These are phyloP conservation scores for Lasius platythorax DNA, from an alignment of 2,888 invertebrate species.

Conservation along the genomic window DNA sequence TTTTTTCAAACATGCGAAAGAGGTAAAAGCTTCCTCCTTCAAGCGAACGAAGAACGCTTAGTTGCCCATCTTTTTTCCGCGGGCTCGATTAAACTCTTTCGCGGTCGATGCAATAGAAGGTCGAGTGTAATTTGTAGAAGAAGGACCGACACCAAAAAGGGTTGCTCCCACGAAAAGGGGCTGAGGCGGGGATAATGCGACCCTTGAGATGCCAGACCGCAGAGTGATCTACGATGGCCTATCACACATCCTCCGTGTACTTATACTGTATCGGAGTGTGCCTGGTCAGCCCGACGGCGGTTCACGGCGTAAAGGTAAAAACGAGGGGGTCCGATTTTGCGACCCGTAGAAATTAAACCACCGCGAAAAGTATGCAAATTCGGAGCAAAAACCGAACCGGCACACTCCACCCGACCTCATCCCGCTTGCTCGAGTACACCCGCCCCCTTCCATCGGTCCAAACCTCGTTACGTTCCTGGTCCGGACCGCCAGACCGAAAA, in stretches of 20 bases:
- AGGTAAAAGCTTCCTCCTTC: conserved; percentile 35
- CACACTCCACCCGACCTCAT: conserved; percentile 63
- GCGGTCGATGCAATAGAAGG: conserved; percentile 66
- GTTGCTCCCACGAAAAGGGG: conserved; percentile 71
- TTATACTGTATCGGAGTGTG: conserved; percentile 74
- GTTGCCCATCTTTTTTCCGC: conserved; percentile 76
- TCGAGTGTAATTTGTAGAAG: conserved; percentile 84
- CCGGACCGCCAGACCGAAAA: conserved; percentile 80
- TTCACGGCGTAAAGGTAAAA: conserved; percentile 44
- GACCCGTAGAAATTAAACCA: conserved; percentile 76
- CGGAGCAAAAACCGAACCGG: conserved; percentile 75
- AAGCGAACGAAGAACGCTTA: conserved; percentile 69
- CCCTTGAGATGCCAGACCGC: conserved; percentile 84
- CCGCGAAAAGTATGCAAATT: conserved; percentile 84
- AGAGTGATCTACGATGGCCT: conserved; percentile 84
- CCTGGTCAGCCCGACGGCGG: conserved; percentile 49
- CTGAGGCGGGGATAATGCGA: conserved; percentile 82
- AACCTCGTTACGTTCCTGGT: conserved; percentile 74
- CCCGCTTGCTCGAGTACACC: conserved; percentile 60
- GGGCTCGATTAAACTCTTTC: conserved; percentile 76
- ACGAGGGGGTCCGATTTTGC: conserved; percentile 62
- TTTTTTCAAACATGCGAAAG: conserved; percentile 39
- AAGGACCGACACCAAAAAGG: conserved; percentile 83
- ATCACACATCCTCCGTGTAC: conserved; percentile 80
- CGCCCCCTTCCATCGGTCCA: conserved; percentile 60